Conservation (phyloP, 2,888 invertebrate genomes). For the Isotomurus palustris region DNA sequence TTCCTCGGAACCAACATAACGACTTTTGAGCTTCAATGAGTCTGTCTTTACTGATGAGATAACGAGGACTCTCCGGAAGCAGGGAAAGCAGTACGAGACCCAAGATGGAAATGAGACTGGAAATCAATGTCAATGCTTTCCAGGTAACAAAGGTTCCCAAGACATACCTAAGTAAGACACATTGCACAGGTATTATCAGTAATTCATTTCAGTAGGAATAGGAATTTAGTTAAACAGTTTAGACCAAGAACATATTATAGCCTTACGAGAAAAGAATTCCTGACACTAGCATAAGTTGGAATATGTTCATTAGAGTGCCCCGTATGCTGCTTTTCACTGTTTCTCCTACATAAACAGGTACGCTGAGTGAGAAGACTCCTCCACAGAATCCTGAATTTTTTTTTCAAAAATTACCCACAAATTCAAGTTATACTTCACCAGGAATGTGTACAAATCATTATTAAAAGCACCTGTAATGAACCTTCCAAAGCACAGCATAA, state of each 20-base stretch:
- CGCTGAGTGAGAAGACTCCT: conserved; percentile 76
- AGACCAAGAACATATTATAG: too few species aligned
- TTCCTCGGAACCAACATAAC: conserved; percentile 68
- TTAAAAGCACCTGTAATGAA: conserved; percentile 28
- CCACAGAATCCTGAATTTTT: conserved; percentile 66
- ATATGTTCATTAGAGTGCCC: conserved; percentile 78
- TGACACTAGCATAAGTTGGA: conserved; percentile 68
- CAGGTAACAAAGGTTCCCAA: conserved; percentile 64
- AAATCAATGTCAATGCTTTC: conserved; percentile 62
- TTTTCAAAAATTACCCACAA: too few species aligned
- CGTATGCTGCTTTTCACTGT: conserved; percentile 76
- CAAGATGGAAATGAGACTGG: conserved; percentile 62
- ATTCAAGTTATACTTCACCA: too few species aligned
- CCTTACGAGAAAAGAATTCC: conserved; percentile 38
- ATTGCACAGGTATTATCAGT: background rate
- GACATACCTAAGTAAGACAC: conserved; percentile 56
- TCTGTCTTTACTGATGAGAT: conserved; percentile 58
- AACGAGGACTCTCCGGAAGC: conserved; percentile 71
- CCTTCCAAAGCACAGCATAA: conserved; percentile 54
- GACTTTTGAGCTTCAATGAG: conserved; percentile 62
- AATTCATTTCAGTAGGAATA: background rate
- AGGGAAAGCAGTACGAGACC: conserved; percentile 68
- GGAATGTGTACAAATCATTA: too few species aligned
- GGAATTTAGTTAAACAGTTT: too few species aligned
- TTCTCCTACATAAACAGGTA: conserved; percentile 79